Base-by-base conservation (phyloP, 2,888 invertebrate genomes). In the Xylophagus ater region DNA sequence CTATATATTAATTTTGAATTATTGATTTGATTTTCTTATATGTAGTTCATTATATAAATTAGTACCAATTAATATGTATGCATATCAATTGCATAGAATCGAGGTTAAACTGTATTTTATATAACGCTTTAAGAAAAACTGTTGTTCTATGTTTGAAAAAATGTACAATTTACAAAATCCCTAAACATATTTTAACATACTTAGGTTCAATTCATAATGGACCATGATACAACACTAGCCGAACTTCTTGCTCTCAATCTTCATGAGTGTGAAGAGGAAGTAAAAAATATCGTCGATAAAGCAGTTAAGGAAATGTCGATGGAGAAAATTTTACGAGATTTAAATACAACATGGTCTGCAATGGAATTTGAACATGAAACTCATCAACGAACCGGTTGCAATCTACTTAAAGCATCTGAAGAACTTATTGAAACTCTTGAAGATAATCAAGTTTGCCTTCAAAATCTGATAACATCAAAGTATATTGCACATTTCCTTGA, bases 251-350 rank as follows among this genome's bases (percentile, higher is more conserved):
- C 86, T 4, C 66, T 96, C 33, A 93, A 93, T 65, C 72, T 96
- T 8, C 96, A 96, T 62, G 89, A 93, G 63, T 94, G 89, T 62
- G 96, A 96, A 63, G 96, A 96, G 60, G 94, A 96, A 63, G 94
- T 92, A 0, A 88, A 92, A 57, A 90, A 89, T 60, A 94, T 96
- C 53, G 96, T 96, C 7, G 96, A 96, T 62, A 94, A 94, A 68
- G 93, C 96, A 0, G 92, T 93, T 0, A 96, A 96, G 66, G 96
- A 96, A 69, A 92, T 93, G 88, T 88, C 90, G 3, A 96, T 96
- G 93, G 96, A 96, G 64, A 94, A 93, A 61, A 82, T 85, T 39
- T 70, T 96, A 34, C 77, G 86, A 49, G 94, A 96, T 55, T 66
- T 96, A 41, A 80, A 93, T 55, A 74, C 78, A 4, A 94, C 90